Evolutionary conservation across 2,797 vertebrate species (phyloP).

Genomic region (Galago senegalensis): DNA sequence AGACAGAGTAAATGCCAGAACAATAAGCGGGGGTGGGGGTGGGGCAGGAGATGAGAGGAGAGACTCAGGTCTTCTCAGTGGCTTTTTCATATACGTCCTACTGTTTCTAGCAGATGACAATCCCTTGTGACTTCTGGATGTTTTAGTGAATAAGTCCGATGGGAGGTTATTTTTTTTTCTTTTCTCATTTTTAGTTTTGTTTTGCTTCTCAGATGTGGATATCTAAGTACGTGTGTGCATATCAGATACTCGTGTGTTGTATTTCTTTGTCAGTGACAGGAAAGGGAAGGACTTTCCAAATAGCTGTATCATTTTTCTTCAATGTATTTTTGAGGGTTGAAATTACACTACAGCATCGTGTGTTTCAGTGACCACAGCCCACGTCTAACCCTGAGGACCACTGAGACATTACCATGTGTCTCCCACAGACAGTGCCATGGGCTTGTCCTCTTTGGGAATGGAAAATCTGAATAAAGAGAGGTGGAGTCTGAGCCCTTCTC

Average conservation of each 20-base stretch:
- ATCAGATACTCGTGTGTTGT: not conserved
- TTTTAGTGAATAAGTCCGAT: conserved; percentile 11
- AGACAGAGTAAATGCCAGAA: not conserved
- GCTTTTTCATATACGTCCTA: conserved; percentile 63
- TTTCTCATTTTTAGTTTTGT: not conserved
- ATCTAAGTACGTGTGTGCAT: not conserved
- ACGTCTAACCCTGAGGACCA: not conserved
- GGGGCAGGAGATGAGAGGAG: not conserved
- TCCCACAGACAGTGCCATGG: not conserved
- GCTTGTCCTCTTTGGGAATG: not conserved
- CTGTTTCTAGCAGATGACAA: conserved; percentile 58
- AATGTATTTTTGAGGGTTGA: not conserved
- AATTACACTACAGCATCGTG: not conserved
- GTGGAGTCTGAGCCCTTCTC: not conserved
- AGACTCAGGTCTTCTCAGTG: conserved; percentile 38
- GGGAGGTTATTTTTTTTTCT: not conserved
- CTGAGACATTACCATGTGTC: not conserved
- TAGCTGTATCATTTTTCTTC: not conserved
- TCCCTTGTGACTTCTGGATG: conserved; percentile 3
- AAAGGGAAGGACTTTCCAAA: not conserved
- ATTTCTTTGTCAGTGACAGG: conserved; percentile 46
- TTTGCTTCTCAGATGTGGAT: not conserved
- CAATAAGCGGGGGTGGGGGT: not conserved
- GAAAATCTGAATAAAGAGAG: not conserved
- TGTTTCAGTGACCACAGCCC: not conserved